phyloP scores from a whole-genome alignment of 2,888 invertebrate genomes.

The Pammene fasciana region DNA sequence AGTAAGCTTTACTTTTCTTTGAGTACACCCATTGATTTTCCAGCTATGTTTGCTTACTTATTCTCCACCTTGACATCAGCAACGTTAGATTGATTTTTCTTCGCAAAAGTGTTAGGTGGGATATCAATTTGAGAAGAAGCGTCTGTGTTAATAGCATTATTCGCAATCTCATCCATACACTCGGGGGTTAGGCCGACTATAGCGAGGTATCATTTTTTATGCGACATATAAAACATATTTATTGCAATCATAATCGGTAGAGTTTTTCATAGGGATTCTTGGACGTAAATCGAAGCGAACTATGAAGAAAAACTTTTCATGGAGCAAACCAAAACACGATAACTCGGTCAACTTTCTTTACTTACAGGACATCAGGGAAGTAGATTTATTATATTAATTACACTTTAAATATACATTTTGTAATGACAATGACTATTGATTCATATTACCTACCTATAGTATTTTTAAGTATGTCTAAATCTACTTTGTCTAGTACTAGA shows the following conservation, averaged over 20 bases:
- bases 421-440: no score
- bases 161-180: slow-evolving; percentile 84
- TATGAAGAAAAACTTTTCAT: not conserved
- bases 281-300: slow-evolving; percentile 69
- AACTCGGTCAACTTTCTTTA: not conserved
- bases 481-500: no score
- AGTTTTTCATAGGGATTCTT: slow-evolving; percentile 76
- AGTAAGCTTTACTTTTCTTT: slow-evolving; percentile 54
- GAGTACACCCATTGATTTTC: slow-evolving; percentile 52
- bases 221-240: slow-evolving; percentile 83
- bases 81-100: slow-evolving; percentile 55
- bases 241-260: slow-evolving; percentile 81
- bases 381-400: no score
- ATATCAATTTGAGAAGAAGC: slow-evolving; percentile 83
- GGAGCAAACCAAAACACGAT: not conserved
- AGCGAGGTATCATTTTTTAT: slow-evolving; percentile 81
- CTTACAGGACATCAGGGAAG: no score
- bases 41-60: slow-evolving; percentile 46
- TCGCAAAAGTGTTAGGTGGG: slow-evolving; percentile 57
- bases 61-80: slow-evolving; percentile 51
- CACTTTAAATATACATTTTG: no score
- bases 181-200: slow-evolving; percentile 79
- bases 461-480: no score
- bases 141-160: slow-evolving; percentile 84
- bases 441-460: no score